Conservation (phyloP, 2,888 invertebrate species). For the Lagria hirta region DNA sequence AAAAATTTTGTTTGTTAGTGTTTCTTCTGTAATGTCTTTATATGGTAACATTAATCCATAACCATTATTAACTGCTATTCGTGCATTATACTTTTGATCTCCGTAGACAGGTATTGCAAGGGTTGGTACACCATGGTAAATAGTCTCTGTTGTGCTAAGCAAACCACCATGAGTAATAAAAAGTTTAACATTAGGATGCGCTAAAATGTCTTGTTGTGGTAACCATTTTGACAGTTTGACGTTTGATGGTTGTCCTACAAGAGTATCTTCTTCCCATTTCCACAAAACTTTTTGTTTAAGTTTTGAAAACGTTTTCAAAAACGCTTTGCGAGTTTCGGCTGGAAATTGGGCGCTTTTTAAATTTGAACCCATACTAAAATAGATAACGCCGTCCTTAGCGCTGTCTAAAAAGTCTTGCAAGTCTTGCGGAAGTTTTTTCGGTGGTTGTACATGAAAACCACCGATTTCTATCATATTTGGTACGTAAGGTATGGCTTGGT, state of each 20-base stretch:
- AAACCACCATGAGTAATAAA: slow-evolving; percentile 58
- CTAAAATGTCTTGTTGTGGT: slow-evolving; percentile 26
- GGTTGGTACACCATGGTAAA: slow-evolving; percentile 56
- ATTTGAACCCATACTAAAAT: slow-evolving; percentile 64
- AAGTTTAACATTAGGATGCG: slow-evolving; percentile 54
- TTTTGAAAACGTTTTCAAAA: slow-evolving; percentile 60
- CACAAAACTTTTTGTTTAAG: slow-evolving; percentile 59
- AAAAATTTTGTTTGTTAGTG: no score
- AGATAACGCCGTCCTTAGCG: slow-evolving; percentile 59
- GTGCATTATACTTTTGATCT: slow-evolving; percentile 58
- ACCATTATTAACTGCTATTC: slow-evolving; percentile 51
- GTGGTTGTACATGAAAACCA: slow-evolving; percentile 53
- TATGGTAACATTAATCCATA: slow-evolving; percentile 50
- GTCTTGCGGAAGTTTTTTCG: slow-evolving; percentile 49
- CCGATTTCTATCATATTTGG: slow-evolving; percentile 62
- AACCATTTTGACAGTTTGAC: slow-evolving; percentile 28
- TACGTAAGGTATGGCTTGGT: slow-evolving; percentile 55
- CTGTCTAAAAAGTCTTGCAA: slow-evolving; percentile 57
- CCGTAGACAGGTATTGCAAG: slow-evolving; percentile 58
- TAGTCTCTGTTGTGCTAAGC: slow-evolving; percentile 55
- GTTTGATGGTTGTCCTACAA: slow-evolving; percentile 44
- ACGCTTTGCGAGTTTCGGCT: slow-evolving; percentile 54
- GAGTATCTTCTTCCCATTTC: slow-evolving; percentile 56
- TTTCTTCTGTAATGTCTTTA: slow-evolving; percentile 44
- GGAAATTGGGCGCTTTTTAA: slow-evolving; percentile 60